A percentile compares a stretch with the other conserved stretches of the same genome.
These are phyloP conservation scores for Drosophila suzukii DNA, from an alignment of 1,140 invertebrate species.

Conservation along the genomic window DNA sequence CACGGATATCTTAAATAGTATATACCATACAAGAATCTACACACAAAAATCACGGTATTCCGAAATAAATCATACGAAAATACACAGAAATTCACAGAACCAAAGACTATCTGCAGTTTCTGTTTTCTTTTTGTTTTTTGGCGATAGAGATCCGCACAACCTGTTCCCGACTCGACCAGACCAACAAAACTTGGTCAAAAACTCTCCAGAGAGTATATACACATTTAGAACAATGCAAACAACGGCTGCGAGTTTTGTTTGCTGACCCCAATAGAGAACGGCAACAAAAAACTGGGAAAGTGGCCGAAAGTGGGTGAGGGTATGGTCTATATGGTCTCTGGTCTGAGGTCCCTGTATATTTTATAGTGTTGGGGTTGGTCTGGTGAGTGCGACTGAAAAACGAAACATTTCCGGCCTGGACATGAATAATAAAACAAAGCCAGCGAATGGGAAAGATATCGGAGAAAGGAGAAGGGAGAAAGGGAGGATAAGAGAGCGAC, in stretches of 20 bases:
- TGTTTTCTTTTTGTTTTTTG: background rate
- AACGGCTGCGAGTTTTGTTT: constrained; percentile 16
- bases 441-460: constrained; percentile 28
- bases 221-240: constrained; percentile 10
- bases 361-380: constrained; percentile 41
- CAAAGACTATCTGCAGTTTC: constrained; percentile 3
- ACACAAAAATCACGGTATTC: background rate
- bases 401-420: constrained; percentile 72
- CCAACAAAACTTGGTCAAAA: constrained; percentile 34
- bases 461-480: constrained; percentile 1
- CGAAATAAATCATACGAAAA: constrained; percentile 25
- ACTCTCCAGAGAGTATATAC: constrained; percentile 25
- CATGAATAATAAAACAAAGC: constrained; percentile 48
- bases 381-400: constrained; percentile 47
- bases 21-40: constrained; percentile 1
- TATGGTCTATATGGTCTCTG: constrained; percentile 11
- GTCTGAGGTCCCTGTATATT: constrained; percentile 3
- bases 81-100: constrained; percentile 1
- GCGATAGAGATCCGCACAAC: constrained; percentile 17
- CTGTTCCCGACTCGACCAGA: constrained; percentile 5
- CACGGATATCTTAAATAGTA: background rate
- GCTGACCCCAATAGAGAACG: constrained; percentile 12
- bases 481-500: background rate
- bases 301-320: constrained; percentile 2
- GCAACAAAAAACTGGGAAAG: constrained; percentile 10